A percentile compares a stretch with the other conserved stretches of the same genome.
Evolutionary conservation across 2,797 vertebrate species (phyloP).

Genomic region (Zenarchopterus dispar): DNA sequence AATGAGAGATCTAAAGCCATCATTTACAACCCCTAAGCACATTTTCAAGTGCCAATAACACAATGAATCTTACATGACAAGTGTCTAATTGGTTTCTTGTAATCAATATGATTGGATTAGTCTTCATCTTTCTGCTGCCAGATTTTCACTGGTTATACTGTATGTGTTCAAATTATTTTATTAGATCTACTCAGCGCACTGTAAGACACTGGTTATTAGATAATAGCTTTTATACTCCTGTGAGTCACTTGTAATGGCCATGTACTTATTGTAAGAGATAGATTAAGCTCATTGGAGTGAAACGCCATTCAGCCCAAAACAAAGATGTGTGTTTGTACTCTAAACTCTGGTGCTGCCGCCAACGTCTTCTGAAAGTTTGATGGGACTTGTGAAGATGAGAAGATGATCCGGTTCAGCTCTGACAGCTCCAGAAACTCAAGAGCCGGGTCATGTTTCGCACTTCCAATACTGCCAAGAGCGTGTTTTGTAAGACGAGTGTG

Average conservation of each 20-base stretch:
- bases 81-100: conserved; percentile 77
- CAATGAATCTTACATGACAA: conserved; percentile 68
- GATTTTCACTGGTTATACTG: conserved; percentile 71
- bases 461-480: conserved; percentile 78
- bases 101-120: conserved; percentile 70
- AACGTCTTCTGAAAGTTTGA: conserved; percentile 62
- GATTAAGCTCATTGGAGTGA: conserved; percentile 53
- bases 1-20: conserved; percentile 93
- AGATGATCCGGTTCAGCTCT: conserved; percentile 58
- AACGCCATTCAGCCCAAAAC: conserved; percentile 68
- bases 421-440: conserved; percentile 10
- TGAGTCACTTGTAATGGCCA: conserved; percentile 67
- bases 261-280: conserved; percentile 64
- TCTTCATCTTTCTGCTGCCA: conserved; percentile 75
- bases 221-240: conserved; percentile 75
- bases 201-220: conserved; percentile 73
- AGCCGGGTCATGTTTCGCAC: conserved; percentile 71
- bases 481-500: conserved; percentile 74
- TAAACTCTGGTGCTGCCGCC: conserved; percentile 74
- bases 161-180: conserved; percentile 72
- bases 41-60: conserved; percentile 85
- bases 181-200: conserved; percentile 73
- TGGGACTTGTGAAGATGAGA: conserved; percentile 56
- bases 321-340: conserved; percentile 64
- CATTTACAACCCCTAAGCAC: conserved; percentile 96